Evolutionary conservation across 1,140 invertebrate species (phyloP), one percentile per base, ranked within the genome.

Genomic region (Neodiprion virginianus): DNA sequence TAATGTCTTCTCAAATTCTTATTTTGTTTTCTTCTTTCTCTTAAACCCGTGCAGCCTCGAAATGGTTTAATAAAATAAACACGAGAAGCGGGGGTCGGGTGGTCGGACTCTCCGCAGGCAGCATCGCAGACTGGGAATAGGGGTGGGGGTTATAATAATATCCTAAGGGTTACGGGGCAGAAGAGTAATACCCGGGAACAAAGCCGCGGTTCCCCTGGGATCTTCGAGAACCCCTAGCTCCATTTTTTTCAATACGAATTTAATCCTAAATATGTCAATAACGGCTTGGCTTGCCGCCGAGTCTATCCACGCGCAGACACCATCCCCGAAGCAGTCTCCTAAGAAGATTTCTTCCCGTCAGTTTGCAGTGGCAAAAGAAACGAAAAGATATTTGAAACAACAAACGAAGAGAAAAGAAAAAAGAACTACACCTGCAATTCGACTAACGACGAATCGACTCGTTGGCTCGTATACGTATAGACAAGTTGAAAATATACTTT

Each of bases 21-120:
- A 74, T n/a, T 69, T 68, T 74, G 1, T 40, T 40, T 40, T 40
- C 28, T 40, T 5, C 5, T 40, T 5, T 40, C 28, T 40, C 28
- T 40, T 67, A 53, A 65, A 72, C 61, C 14, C n/a, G 5, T 40
- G 28, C 28, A 40, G 11, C 7, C 23, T 67, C 81, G 80, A 81
- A 83, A 84, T 85, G 79, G 80, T 88, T 88, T 89, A 88, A 88
- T 88, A 88, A 88, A 89, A 89, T 89, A 88, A 88, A 88, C 87
- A 88, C 82, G 82, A 85, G 80, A 81, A 85, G 84, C 76, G 75
- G 79, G 78, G 78, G 77, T 79, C 80, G 71, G 79, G 79, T 73
- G 78, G 79, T 80, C 76, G 70, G 68, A 61, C 53, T 61, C n/a
- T 61, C 53, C 78, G 77, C 68, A 77, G 73, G 76, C 76, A 76